Evolutionary conservation across 1,140 invertebrate species (phyloP), one percentile per base, ranked within the genome.

Genomic region (Ditylenchus dipsaci): DNA sequence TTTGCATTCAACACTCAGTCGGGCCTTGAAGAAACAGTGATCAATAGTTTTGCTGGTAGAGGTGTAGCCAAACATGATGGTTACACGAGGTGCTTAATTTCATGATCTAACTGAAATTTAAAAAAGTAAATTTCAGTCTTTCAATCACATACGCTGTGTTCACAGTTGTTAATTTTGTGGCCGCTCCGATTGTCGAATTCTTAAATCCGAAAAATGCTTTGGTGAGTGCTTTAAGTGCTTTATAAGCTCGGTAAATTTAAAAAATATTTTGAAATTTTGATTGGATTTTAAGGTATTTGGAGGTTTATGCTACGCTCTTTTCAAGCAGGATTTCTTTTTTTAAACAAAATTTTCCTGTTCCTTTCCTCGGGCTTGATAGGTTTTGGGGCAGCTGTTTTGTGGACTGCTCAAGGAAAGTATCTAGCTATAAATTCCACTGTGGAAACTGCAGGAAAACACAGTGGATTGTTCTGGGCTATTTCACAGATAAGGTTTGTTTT

Each of bases 161-260:
- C 30, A 72, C 70, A 23, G 43, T 72, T 13, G 68, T 61, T 11
- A 74, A 74, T 53, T 68, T 74, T n/a, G 33, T 69, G n/a, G 72
- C 67, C 42, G 38, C 72, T 0, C 72, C 72, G 8, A 43, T 74
- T n/a, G 67, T 74, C 1, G 42, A 59, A 1, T 21, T 33, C 15
- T 21, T 74, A 3, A 66, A 66, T 1, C 26, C 72, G 1, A 57
- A 56, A 47, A 70, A 57, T 56, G 23, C 71, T 1, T 74, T 74
- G 66, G 45, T 58, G 23, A n/a, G n/a, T n/a, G n/a, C n/a, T n/a
- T n/a, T n/a, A n/a, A n/a, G n/a, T n/a, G n/a, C n/a, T n/a, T n/a
- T n/a, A n/a, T n/a, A n/a, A n/a, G n/a, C n/a, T n/a, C n/a, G n/a
- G n/a, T n/a, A n/a, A n/a, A n/a, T n/a, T n/a, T n/a, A n/a, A n/a